A percentile compares a stretch with the other conserved stretches of the same genome.
Conservation (phyloP, 2,888 invertebrate species). For the Andrena bucephala region DNA sequence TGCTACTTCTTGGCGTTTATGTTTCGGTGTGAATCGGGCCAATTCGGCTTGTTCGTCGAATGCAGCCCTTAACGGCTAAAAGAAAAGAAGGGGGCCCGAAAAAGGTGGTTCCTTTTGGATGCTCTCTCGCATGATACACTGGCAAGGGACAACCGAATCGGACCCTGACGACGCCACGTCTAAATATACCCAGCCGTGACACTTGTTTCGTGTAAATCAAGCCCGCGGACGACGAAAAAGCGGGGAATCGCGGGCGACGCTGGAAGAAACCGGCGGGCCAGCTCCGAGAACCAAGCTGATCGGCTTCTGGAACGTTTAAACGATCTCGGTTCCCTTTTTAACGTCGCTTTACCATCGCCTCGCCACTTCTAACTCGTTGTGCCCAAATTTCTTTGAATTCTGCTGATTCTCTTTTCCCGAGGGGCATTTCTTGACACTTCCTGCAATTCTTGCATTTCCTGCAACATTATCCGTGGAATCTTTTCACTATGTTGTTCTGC, state of each 20-base stretch:
- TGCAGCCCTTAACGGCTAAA: too few species aligned
- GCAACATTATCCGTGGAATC: too few species aligned
- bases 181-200: conserved; percentile 82
- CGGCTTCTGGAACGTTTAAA: conserved; percentile 4
- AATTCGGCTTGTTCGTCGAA: neutral
- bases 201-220: conserved; percentile 83
- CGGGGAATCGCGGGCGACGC: conserved; percentile 38
- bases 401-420: too few species aligned
- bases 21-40: too few species aligned
- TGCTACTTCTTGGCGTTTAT: too few species aligned
- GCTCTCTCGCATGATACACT: conserved; percentile 56
- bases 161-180: conserved; percentile 68
- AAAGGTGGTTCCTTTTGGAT: neutral
- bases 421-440: too few species aligned
- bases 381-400: neutral
- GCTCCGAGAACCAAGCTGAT: conserved; percentile 4
- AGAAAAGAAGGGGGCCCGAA: too few species aligned
- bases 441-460: too few species aligned
- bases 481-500: too few species aligned
- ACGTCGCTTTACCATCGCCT: neutral
- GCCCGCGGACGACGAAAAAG: conserved; percentile 63
- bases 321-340: conserved; percentile 21
- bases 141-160: conserved; percentile 62
- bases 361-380: neutral
- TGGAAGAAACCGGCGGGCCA: conserved; percentile 22